phyloP scores from a whole-genome alignment of 2,888 invertebrate genomes.

The Phoenoteleia sp. region DNA sequence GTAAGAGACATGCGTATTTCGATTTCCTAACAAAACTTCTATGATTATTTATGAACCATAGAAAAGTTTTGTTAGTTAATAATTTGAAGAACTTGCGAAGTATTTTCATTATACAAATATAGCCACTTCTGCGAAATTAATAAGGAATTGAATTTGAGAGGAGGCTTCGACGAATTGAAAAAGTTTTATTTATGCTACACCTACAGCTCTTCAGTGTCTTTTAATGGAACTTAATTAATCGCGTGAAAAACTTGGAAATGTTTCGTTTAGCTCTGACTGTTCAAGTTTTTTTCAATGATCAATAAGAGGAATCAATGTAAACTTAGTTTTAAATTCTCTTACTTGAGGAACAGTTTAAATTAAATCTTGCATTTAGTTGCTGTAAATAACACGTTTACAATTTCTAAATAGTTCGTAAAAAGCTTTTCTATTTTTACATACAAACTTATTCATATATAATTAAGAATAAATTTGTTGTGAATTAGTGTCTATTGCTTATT shows the following conservation, averaged over 20 bases:
- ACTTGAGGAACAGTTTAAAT: no score
- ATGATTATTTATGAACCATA: no score
- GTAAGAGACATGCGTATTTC: no score
- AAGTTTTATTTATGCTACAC: slow-evolving; percentile 63
- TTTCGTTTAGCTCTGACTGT: slow-evolving; percentile 44
- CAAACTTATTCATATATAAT: no score
- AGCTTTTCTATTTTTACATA: no score
- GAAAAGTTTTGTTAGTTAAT: slow-evolving; percentile 66
- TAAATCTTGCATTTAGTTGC: no score
- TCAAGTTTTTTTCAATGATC: slow-evolving; percentile 2
- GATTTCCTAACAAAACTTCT: no score
- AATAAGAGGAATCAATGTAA: slow-evolving; percentile 26
- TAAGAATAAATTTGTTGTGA: no score
- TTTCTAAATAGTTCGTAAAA: no score
- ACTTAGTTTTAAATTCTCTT: slow-evolving; percentile 22
- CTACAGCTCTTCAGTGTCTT: slow-evolving; percentile 33
- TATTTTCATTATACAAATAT: slow-evolving; percentile 65
- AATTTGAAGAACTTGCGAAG: slow-evolving; percentile 60
- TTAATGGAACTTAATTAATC: slow-evolving; percentile 53
- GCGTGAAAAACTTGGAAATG: slow-evolving; percentile 52
- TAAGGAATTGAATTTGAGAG: slow-evolving; percentile 60
- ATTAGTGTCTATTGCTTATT: no score
- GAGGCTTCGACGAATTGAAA: slow-evolving; percentile 64
- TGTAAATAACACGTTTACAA: no score
- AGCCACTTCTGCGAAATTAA: slow-evolving; percentile 58